Evolutionary conservation across 2,113 vertebrate genomes (phyloP).

Genomic region (Leucopsar rothschildi): DNA sequence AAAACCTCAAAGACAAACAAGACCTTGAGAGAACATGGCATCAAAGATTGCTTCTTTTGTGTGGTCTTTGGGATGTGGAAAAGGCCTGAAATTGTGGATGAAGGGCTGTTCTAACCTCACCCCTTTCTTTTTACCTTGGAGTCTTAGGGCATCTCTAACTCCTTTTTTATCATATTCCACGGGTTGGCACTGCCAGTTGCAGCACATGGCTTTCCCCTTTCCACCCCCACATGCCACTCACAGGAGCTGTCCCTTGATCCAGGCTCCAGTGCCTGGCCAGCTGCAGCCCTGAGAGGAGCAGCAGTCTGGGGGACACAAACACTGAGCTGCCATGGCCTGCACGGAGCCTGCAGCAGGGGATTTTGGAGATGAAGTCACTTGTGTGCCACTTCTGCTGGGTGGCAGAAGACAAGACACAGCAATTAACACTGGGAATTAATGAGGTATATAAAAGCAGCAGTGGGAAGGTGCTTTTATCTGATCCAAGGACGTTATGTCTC

Average conservation of each 20-base stretch:
- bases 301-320: background rate
- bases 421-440: background rate
- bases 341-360: background rate
- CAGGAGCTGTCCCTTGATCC: background rate
- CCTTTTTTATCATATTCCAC: background rate
- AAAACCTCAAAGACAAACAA: background rate
- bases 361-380: background rate
- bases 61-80: background rate
- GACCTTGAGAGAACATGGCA: background rate
- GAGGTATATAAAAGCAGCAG: background rate
- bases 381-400: background rate
- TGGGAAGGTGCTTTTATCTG: constrained; percentile 32
- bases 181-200: rapidly evolving
- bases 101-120: background rate
- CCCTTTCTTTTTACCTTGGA: background rate
- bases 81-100: background rate
- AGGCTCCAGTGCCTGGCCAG: rapidly evolving
- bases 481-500: constrained; percentile 19
- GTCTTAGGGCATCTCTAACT: background rate
- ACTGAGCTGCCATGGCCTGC: rapidly evolving
- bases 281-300: background rate
- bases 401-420: background rate
- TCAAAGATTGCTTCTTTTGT: background rate
- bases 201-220: rapidly evolving
- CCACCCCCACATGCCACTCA: background rate